Conservation (phyloP, 2,113 vertebrate genomes). For the Podilymbus podiceps region DNA sequence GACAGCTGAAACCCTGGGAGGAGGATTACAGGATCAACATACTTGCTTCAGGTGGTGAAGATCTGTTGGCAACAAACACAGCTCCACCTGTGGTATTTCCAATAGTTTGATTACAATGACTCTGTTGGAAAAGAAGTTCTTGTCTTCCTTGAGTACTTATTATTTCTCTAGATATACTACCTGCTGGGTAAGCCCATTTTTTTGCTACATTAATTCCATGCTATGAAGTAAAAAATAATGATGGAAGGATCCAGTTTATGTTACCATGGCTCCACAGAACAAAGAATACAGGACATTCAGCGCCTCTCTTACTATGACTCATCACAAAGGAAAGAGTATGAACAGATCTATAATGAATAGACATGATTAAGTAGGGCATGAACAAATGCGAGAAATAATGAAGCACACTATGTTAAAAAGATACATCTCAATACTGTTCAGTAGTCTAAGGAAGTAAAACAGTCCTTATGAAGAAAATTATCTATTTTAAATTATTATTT, state of each 20-base stretch:
- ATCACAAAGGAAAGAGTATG: background rate
- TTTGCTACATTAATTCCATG: background rate
- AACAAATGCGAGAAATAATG: background rate
- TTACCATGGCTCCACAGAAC: background rate
- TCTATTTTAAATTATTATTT: background rate
- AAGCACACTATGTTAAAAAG: background rate
- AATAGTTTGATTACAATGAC: background rate
- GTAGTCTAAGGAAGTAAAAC: background rate
- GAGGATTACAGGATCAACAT: background rate
- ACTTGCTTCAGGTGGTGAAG: background rate
- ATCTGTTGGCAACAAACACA: background rate
- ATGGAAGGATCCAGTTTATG: background rate
- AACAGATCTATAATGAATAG: background rate
- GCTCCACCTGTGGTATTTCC: background rate
- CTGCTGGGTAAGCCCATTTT: background rate
- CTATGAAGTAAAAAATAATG: constrained; percentile 4
- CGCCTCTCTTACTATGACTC: background rate
- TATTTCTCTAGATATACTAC: background rate
- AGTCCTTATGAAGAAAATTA: background rate
- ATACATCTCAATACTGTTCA: background rate
- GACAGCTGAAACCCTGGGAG: background rate
- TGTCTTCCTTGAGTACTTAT: background rate
- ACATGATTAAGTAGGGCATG: background rate
- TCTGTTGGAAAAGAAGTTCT: background rate
- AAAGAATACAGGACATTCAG: background rate